These are phyloP conservation scores for Lepisosteus oculatus DNA, from an alignment of 2,113 vertebrate genomes.

Conservation along the genomic window DNA sequence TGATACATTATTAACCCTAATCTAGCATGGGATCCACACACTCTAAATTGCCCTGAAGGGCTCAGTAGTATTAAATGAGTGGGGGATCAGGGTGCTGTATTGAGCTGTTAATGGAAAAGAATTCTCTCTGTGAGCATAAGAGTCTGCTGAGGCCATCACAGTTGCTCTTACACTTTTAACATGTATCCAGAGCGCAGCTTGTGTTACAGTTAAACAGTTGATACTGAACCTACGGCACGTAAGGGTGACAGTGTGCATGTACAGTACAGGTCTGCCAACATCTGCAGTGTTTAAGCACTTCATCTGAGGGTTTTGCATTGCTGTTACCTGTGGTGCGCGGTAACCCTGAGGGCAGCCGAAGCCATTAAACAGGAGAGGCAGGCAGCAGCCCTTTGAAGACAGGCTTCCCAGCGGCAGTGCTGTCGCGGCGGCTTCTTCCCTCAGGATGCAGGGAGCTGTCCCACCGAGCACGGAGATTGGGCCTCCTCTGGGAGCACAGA, in stretches of 20 bases:
- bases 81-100: conserved; percentile 35
- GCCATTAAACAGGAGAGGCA: background rate
- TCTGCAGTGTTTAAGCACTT: no score
- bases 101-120: conserved; percentile 13
- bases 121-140: background rate
- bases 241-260: background rate
- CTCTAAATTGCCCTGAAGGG: conserved; percentile 54
- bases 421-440: background rate
- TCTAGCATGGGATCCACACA: conserved; percentile 63
- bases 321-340: no score
- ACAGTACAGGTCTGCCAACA: no score
- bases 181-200: no score
- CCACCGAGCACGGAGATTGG: background rate
- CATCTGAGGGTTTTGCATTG: no score
- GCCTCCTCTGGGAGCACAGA: background rate
- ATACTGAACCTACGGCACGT: background rate
- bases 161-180: no score
- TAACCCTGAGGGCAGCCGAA: background rate
- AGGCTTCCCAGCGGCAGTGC: background rate
- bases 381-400: conserved; percentile 4
- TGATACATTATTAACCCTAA: conserved; percentile 69
- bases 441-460: background rate
- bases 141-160: background rate
- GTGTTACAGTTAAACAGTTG: no score
- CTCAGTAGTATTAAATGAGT: conserved; percentile 50